Evolutionary conservation across 2,113 vertebrate species (phyloP).

Genomic region (Halichoeres trimaculatus): DNA sequence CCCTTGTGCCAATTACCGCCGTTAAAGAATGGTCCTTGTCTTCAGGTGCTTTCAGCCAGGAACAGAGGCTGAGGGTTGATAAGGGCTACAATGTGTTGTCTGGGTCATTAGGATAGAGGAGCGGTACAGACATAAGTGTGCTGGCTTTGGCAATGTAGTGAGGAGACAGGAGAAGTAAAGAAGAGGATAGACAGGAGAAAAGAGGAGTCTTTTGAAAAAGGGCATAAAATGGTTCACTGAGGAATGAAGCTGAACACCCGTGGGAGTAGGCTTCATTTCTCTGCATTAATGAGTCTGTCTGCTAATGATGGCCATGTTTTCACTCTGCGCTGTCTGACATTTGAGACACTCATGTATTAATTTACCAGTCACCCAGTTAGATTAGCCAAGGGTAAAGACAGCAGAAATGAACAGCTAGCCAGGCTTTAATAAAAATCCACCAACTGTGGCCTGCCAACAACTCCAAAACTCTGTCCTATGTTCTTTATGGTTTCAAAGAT

Average conservation of each 20-base stretch:
- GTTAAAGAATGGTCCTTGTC: conserved; percentile 49
- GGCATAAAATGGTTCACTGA: conserved; percentile 42
- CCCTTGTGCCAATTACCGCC: conserved; percentile 64
- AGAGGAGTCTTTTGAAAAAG: conserved; percentile 58
- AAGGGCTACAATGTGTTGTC: conserved; percentile 44
- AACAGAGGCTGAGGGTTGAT: conserved; percentile 42
- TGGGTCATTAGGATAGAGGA: conserved; percentile 55
- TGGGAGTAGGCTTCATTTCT: conserved; percentile 21
- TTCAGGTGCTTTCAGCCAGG: conserved; percentile 44
- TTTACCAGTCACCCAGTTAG: neutral
- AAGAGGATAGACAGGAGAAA: conserved; percentile 21
- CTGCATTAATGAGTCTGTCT: conserved; percentile 46
- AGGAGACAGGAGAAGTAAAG: conserved; percentile 12
- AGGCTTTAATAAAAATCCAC: neutral
- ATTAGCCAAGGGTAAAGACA: neutral
- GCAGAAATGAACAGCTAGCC: neutral
- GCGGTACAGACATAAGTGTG: conserved; percentile 2
- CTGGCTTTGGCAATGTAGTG: conserved; percentile 16
- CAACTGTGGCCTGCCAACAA: neutral
- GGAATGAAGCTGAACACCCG: conserved; percentile 32
- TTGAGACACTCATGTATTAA: neutral
- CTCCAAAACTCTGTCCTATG: no score
- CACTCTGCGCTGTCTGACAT: neutral
- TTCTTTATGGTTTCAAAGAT: no score
- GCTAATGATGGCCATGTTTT: conserved; percentile 18